phyloP scores from a whole-genome alignment of 2,888 invertebrate species.

The Furcula furcula region DNA sequence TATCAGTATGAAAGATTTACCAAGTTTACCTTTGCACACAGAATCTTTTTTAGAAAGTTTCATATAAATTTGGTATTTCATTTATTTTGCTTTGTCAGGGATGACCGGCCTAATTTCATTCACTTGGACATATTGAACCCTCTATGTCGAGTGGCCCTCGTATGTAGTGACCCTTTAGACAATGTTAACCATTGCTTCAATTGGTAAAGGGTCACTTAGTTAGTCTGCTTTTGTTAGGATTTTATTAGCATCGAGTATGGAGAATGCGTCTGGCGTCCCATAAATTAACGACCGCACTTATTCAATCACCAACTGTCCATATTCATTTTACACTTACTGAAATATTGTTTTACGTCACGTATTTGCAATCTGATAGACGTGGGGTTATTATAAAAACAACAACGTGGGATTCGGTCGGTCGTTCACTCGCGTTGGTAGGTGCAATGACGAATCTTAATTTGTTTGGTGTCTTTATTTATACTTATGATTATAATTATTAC shows the following conservation, averaged over 20 bases:
- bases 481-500: too few species aligned
- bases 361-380: constrained; percentile 18
- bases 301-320: constrained; percentile 12
- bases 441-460: constrained; percentile 6
- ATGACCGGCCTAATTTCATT: constrained; percentile 6
- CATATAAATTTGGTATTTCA: constrained; percentile 1
- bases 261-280: constrained; percentile 20
- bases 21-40: constrained; percentile 13
- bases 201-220: constrained; percentile 7
- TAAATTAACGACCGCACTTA: constrained; percentile 19
- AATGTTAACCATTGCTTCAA: constrained; percentile 6
- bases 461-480: too few species aligned
- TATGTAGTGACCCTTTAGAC: constrained; percentile 3
- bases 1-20: too few species aligned
- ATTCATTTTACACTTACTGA: constrained; percentile 4
- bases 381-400: constrained; percentile 23
- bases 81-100: constrained; percentile 9
- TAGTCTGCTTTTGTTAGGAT: constrained; percentile 13
- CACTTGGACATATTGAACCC: constrained; percentile 4
- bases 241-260: constrained; percentile 26
- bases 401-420: constrained; percentile 29
- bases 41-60: constrained; percentile 3
- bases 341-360: constrained; percentile 9
- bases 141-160: background rate
- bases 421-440: constrained; percentile 45